Base-by-base conservation (phyloP, 2,113 vertebrate genomes). In the Cisticola juncidis region DNA sequence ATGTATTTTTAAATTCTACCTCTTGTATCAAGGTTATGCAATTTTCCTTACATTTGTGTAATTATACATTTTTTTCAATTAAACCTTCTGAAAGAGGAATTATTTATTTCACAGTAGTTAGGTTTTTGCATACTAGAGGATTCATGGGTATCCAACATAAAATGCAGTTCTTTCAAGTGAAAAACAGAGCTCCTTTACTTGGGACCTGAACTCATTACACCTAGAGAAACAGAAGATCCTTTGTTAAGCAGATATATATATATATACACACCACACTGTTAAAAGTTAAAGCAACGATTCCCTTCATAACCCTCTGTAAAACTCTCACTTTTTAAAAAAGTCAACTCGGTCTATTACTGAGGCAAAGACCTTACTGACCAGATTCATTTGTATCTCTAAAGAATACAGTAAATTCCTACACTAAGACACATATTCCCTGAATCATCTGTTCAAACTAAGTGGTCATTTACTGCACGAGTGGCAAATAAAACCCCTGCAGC, bases 161-260 rank as follows among this genome's bases (percentile, higher is more conserved):
- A 97, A 95, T 82, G 26, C 86, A 97, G 72, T 26, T 96, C 92
- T 96, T 97, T 96, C 88, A 97, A 96, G 88, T 61, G 23, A 56
- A 68, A 95, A 97, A 96, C 94, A 97, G 93, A 94, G 90, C 60
- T 95, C 91, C 82, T 97, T 97, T 97, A 96, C 90, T 93, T 50
- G 48, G 54, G 71, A 78, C 16, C 53, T 79, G 38, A 88, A 80
- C 58, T 89, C 81, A 85, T 54, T 92, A 92, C 95, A 92, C 78
- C 87, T 88, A 86, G 54, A 56, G 90, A 96, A 95, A 97, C 91
- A 97, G 94, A 92, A 70, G 86, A 57, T 53, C 35, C 81, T 97
- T 95, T 97, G 92, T 97, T 93, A 86, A 92, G 50, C 51, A 92
- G 14, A 86, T 8, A 85, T 50, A 87, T 5, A 77, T 28, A 51